These are phyloP conservation scores for Globodera ellingtonae DNA, from an alignment of 1,140 invertebrate species.

Conservation along the genomic window DNA sequence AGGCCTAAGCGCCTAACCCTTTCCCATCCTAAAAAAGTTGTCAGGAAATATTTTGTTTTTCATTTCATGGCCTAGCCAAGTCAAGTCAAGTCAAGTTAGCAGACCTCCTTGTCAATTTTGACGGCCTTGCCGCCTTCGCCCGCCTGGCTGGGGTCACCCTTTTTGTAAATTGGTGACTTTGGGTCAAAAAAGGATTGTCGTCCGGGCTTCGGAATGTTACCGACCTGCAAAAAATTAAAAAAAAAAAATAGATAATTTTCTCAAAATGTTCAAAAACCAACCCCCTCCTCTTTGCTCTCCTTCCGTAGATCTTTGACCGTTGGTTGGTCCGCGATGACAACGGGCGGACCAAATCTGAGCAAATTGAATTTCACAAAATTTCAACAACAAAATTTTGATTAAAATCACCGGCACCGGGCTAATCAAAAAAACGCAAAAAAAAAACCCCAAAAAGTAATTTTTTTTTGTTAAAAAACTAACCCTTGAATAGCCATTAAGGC, in stretches of 20 bases:
- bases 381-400: neutral
- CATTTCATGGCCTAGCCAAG: too few species aligned
- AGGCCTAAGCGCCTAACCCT: too few species aligned
- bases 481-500: too few species aligned
- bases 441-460: too few species aligned
- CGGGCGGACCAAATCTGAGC: neutral
- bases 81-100: too few species aligned
- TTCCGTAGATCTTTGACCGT: neutral
- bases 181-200: conserved; percentile 50
- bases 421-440: too few species aligned
- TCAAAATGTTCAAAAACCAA: neutral
- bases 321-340: neutral
- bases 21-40: too few species aligned
- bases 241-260: neutral
- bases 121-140: conserved; percentile 63
- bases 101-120: conserved; percentile 59
- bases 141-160: conserved; percentile 59
- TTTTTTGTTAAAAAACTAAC: too few species aligned
- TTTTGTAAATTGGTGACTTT: conserved; percentile 64
- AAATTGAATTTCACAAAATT: neutral
- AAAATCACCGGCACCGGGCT: too few species aligned
- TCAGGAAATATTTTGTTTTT: too few species aligned
- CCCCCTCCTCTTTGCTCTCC: conserved; percentile 2
- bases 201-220: conserved; percentile 56
- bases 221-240: conserved; percentile 40